Percentiles rank a stretch among this genome's conserved stretches.
These are phyloP conservation scores for Pangasianodon hypophthalmus DNA, from an alignment of 2,113 vertebrate genomes.

Conservation along the genomic window DNA sequence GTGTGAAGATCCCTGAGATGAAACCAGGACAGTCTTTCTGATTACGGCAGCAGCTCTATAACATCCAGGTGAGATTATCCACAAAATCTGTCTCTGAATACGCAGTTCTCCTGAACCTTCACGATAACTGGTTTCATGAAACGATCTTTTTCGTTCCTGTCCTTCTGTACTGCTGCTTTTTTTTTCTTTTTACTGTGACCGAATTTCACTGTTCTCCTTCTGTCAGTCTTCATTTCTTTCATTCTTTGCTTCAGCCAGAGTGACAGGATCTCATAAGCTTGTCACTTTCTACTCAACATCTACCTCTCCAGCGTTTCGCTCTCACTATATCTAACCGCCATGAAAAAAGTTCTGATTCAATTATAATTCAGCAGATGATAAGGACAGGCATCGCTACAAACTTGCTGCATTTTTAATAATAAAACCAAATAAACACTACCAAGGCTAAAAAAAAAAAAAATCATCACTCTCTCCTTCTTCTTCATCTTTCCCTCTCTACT, in stretches of 20 bases:
- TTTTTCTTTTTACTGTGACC: background rate
- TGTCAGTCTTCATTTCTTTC: background rate
- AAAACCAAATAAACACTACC: background rate
- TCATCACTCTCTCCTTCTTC: background rate
- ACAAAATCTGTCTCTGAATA: background rate
- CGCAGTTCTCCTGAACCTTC: background rate
- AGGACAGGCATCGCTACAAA: background rate
- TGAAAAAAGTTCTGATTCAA: background rate
- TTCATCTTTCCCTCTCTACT: background rate
- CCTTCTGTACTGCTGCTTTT: background rate
- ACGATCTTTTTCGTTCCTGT: background rate
- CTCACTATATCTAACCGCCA: background rate
- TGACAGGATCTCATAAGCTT: constrained; percentile 2
- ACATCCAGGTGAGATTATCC: background rate
- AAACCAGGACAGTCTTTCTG: background rate
- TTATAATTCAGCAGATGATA: background rate
- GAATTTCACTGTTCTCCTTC: background rate
- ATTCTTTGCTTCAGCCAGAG: constrained; percentile 3
- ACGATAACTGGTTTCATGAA: background rate
- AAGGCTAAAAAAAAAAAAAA: background rate
- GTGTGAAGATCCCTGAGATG: background rate
- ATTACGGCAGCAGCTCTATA: background rate
- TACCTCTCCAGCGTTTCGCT: background rate
- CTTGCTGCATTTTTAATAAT: background rate
- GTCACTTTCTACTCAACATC: background rate